These are phyloP conservation scores for Isichthys henryi DNA, from an alignment of 2,113 vertebrate genomes.

Conservation along the genomic window DNA sequence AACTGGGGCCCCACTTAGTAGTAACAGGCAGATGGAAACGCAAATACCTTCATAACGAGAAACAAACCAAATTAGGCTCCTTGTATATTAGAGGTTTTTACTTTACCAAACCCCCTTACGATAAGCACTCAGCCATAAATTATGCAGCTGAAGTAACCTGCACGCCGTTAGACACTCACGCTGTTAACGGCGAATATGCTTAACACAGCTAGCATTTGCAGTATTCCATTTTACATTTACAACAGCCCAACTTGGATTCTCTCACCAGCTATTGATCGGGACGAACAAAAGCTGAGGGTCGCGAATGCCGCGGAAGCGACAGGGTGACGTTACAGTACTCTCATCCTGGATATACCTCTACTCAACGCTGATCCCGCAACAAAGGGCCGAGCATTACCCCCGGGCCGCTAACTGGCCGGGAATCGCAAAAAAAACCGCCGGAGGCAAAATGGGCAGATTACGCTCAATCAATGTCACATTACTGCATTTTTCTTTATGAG, in stretches of 20 bases:
- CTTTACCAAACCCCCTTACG: not conserved
- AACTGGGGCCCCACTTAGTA: not conserved
- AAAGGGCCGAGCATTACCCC: not conserved
- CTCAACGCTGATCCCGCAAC: not conserved
- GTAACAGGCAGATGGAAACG: not conserved
- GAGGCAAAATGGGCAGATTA: not conserved
- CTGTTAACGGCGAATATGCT: not conserved
- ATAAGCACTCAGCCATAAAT: not conserved
- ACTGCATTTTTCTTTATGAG: not conserved
- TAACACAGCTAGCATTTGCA: not conserved
- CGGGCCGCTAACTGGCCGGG: not conserved
- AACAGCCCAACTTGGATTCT: not conserved
- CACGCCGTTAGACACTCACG: not conserved
- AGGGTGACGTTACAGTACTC: not conserved
- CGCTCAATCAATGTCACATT: slow-evolving; percentile 7
- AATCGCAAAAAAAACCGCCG: not conserved
- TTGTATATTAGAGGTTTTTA: not conserved
- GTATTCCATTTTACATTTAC: not conserved
- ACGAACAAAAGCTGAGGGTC: not conserved
- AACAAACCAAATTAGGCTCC: not conserved
- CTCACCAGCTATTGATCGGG: not conserved
- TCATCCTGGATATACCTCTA: not conserved
- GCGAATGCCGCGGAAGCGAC: not conserved
- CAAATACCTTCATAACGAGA: slow-evolving; percentile 1
- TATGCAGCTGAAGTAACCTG: not conserved